Conservation (phyloP, 1,140 invertebrate species). For the Drosophila pachea region DNA sequence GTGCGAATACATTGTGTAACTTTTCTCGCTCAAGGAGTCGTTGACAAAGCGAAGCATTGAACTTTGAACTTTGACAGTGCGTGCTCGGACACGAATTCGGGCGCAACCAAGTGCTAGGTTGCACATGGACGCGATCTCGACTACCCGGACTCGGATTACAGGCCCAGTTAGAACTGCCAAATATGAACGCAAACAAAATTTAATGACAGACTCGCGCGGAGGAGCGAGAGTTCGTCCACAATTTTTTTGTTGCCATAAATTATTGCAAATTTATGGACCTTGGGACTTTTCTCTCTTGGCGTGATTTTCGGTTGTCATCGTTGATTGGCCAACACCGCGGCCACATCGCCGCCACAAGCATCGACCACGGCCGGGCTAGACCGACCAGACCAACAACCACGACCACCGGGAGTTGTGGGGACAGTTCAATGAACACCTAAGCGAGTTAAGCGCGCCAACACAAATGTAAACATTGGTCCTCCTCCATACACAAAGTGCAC, state of each 20-base stretch:
- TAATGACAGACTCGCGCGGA: constrained; percentile 1
- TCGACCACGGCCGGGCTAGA: constrained; percentile 1
- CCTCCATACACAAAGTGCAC: constrained; percentile 8
- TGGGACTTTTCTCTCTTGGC: constrained; percentile 14
- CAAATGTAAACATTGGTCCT: constrained; percentile 55
- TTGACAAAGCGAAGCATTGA: constrained; percentile 59
- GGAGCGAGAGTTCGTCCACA: no score
- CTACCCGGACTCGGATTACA: constrained; percentile 5
- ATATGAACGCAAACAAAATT: constrained; percentile 15
- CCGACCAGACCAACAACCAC: constrained; percentile 12
- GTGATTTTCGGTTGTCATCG: constrained; percentile 39
- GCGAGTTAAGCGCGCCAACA: constrained; percentile 45
- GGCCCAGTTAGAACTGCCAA: background rate
- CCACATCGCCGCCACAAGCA: constrained; percentile 3
- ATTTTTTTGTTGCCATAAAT: background rate
- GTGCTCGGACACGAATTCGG: constrained; percentile 5
- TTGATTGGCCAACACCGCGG: constrained; percentile 53
- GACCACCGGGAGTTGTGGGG: constrained; percentile 18
- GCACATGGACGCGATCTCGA: no score
- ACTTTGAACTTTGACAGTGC: constrained; percentile 61
- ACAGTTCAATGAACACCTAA: constrained; percentile 68
- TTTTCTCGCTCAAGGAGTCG: constrained; percentile 50
- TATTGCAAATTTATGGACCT: constrained; percentile 6
- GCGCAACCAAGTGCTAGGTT: no score
- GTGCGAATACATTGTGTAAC: constrained; percentile 57